Evolutionary conservation across 2,888 invertebrate genomes (phyloP), one percentile per base, ranked within the genome.

Genomic region (Eupeodes luniger): DNA sequence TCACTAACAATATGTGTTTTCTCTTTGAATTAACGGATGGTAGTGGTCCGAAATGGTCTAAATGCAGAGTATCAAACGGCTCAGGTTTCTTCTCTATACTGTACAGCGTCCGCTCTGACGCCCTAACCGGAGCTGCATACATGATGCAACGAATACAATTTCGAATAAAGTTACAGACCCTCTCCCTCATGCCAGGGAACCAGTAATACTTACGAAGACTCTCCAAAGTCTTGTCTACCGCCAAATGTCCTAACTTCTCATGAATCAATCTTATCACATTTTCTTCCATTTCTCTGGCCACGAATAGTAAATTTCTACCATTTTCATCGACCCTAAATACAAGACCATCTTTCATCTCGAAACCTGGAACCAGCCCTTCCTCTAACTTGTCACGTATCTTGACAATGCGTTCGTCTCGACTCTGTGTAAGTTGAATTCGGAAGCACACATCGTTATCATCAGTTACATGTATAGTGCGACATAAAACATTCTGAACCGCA

Each of bases 31-130:
- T 47, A 47, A 47, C 11, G 47, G 47, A 11, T 90, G 91, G 16
- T 89, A 91, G 89, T 91, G 91, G 57, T 40, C 77, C 66, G n/a
- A 77, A 67, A 19, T 77, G 66, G 47, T 77, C 77, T 66, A 84
- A 40, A 69, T 94, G 93, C 10, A 94, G n/a, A 0, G 92, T 93
- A 70, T 93, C 91, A 62, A 94, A 92, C 0, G 93, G 93, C 12
- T 91, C 90, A 4, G 90, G 79, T 12, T 91, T 89, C 70, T 94
- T 93, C 14, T 91, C 90, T 47, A 94, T 93, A 0, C 92, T 92
- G 74, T 93, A 91, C 10, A 94, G 81, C 14, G 89, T 89, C n/a
- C 93, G 93, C 76, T 91, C 91, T n/a, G 72, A 70, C 5, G 89
- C 85, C 0, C 90, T 7, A 11, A 47, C 47, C 0, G 47, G 47